Evolutionary conservation across 2,113 vertebrate species (phyloP), one percentile per base, ranked within the genome.

Genomic region (Dryoscopus gambensis): DNA sequence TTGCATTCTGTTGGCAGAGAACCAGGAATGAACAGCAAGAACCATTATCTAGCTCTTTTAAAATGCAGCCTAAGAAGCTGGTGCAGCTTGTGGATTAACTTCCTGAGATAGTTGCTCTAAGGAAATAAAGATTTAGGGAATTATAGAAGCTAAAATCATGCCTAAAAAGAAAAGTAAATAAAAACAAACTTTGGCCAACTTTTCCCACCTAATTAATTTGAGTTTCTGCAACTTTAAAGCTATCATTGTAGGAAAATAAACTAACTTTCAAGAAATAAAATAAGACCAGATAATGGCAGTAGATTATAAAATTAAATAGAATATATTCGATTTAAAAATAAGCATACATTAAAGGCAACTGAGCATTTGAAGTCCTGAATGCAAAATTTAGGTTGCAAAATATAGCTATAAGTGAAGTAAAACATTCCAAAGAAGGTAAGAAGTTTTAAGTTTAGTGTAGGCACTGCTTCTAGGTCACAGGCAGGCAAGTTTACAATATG

Each of bases 151-250:
- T 75, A 37, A 92, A 95, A 87, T 75, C 25, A 33, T 53, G 13
- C 23, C 44, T 89, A 52, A 83, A 89, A 84, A 63, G 25, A 42
- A 62, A 79, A 79, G 11, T 56, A 87, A 96, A 69, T 62, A 44
- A 91, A 82, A 1, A 0, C 5, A 33, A 87, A 79, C 1, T 49
- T 69, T 57, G 20, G 5, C 4, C 9, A 92, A 11, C 10, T 28
- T 21, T 82, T 55, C 33, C 30, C 40, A 69, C 3, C 1, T 57
- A 70, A 62, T 64, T 76, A 62, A 37, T 57, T 59, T 60, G 10
- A 69, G 44, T 62, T 83, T 89, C 15, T 79, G 6, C 16, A 73
- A 23, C 6, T 46, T 81, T 63, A 42, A 60, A 94, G 28, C 5
- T 40, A 46, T 8, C 13, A 18, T 5, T 67, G 12, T 69, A 27